phyloP scores from a whole-genome alignment of 1,140 invertebrate species.

The Lutraria rhynchaena region DNA sequence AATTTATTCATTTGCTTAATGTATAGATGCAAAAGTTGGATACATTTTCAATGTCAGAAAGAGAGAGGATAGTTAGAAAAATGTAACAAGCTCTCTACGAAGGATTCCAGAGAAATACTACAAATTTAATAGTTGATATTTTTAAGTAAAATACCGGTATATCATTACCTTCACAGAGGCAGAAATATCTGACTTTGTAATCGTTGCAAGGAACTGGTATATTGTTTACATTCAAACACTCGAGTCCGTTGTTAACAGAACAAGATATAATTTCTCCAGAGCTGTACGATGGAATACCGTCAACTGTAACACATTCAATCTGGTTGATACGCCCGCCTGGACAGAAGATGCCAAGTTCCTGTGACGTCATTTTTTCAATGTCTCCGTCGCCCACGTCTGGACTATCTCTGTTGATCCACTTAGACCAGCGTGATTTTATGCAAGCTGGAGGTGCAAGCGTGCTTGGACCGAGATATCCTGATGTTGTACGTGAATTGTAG shows the following conservation, averaged over 20 bases:
- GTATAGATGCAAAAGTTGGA: no score
- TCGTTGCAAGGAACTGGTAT: constrained; percentile 78
- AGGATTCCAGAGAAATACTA: no score
- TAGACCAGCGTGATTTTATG: constrained; percentile 55
- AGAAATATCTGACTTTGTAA: constrained; percentile 82
- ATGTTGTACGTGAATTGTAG: no score
- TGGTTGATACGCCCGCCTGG: constrained; percentile 12
- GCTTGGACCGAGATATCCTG: no score
- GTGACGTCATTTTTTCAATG: constrained; percentile 65
- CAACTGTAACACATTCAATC: constrained; percentile 50
- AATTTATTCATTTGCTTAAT: no score
- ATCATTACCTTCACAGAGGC: constrained; percentile 79
- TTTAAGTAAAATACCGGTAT: no score
- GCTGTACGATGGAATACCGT: constrained; percentile 61
- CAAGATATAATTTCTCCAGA: constrained; percentile 78
- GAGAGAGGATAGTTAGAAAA: no score
- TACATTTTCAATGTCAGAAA: no score
- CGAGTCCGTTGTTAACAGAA: constrained; percentile 78
- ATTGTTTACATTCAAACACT: constrained; percentile 79
- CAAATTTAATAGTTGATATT: no score
- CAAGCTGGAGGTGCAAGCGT: not conserved
- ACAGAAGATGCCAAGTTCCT: constrained; percentile 62
- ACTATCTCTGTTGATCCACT: constrained; percentile 67
- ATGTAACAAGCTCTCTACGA: no score
- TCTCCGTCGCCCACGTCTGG: constrained; percentile 64